Evolutionary conservation across 2,888 invertebrate species (phyloP).

Genomic region (Hyposoter dolosus): DNA sequence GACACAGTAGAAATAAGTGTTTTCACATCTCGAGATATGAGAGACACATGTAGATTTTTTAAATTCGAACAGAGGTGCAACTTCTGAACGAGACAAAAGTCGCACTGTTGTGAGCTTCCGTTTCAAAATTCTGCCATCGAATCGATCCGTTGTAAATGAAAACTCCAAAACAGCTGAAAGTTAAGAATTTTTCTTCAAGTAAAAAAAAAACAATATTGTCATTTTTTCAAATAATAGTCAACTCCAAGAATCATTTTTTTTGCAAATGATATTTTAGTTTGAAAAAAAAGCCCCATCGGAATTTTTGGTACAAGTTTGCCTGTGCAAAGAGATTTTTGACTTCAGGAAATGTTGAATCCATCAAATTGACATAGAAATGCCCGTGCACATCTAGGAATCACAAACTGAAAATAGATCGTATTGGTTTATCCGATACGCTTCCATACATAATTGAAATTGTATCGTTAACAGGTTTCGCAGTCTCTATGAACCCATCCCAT

Average conservation of each 20-base stretch:
- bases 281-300: neutral
- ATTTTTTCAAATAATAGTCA: too few species aligned
- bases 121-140: neutral
- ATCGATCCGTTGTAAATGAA: neutral
- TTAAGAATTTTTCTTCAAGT: neutral
- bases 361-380: neutral
- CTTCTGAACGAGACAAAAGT: neutral
- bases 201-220: neutral
- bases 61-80: neutral
- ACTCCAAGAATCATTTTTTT: too few species aligned
- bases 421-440: conserved; percentile 9
- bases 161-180: too few species aligned
- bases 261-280: too few species aligned
- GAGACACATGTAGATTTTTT: neutral
- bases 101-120: neutral
- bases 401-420: conserved; percentile 12
- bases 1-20: neutral
- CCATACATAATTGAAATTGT: conserved; percentile 42
- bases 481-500: neutral
- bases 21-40: neutral
- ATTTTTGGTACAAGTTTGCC: neutral
- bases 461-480: conserved; percentile 25
- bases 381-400: neutral
- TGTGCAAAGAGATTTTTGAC: neutral
- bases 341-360: neutral